Base-by-base conservation (phyloP, 1,140 invertebrate species). In the Chironomus striatipennis region DNA sequence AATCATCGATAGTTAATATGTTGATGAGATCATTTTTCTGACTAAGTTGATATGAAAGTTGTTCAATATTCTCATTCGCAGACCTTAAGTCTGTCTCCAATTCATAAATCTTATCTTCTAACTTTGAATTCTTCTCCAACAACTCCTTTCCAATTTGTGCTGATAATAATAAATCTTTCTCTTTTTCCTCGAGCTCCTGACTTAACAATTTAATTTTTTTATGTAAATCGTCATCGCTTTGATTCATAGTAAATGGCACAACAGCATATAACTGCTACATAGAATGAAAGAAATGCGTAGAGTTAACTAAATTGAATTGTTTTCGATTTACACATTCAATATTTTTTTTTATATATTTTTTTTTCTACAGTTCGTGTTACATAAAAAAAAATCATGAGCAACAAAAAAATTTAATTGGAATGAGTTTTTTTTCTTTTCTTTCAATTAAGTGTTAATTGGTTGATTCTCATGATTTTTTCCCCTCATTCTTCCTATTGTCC, bases 121-220 rank as follows among this genome's bases (percentile, higher is more conserved):
- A 85, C 75, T 91, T 90, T 81, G 94, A 94, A 82, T 98, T 98
- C 78, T 94, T 90, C 73, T 92, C 89, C 75, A 98, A 84, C 57
- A 98, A 84, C 81, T 96, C 94, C 81, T 98, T 97, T 73, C 97
- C 97, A 80, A 99, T 98, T 65, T 94, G 90, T 70, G 97, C 96
- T 21, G 97, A 98, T 78, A 99, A 84, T 85, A 98, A 96, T 79
- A 98, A 89, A 81, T 97, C 95, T 85, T 82, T 82, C 47, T 82
- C 81, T 76, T 82, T 96, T 90, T 98, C 96, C 89, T 98, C 95
- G 81, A 98, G 90, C 87, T 98, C 91, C 88, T 93, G 89, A 86
- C 95, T 98, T 81, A 98, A 94, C 85, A 96, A 96, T 90, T 98
- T 15, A 70, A 18, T 18, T 70, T 70, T 70, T 70, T 70, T 57